phyloP scores from a whole-genome alignment of 2,888 invertebrate genomes.

The Arge pagana region DNA sequence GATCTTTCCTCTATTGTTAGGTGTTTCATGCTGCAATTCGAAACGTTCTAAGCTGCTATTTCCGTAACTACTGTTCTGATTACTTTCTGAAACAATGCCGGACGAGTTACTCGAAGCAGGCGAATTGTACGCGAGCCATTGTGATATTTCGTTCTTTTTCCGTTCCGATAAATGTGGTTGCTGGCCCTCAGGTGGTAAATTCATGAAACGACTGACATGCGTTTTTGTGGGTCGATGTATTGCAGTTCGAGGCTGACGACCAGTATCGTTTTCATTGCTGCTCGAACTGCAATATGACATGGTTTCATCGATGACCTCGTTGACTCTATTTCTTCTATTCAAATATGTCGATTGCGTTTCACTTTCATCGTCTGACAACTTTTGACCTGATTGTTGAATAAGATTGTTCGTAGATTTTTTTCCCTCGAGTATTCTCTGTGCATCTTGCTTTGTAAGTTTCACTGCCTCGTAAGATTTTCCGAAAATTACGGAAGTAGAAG shows the following conservation, averaged over 20 bases:
- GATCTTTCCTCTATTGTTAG: conserved; percentile 51
- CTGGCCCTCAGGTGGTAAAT: conserved; percentile 21
- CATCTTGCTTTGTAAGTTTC: conserved; percentile 29
- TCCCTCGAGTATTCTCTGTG: conserved; percentile 35
- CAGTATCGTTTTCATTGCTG: background rate
- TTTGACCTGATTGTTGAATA: conserved; percentile 30
- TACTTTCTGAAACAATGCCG: conserved; percentile 41
- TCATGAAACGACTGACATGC: conserved; percentile 31
- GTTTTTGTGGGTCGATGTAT: conserved; percentile 31
- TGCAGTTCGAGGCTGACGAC: conserved; percentile 32
- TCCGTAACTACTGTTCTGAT: conserved; percentile 46
- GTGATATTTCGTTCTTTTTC: conserved; percentile 47
- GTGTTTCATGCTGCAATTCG: conserved; percentile 52
- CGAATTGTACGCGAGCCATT: conserved; percentile 47
- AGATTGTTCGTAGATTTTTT: conserved; percentile 32
- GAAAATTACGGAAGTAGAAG: background rate
- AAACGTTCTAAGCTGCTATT: conserved; percentile 54
- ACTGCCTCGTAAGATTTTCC: background rate
- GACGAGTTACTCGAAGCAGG: conserved; percentile 39
- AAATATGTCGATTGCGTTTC: conserved; percentile 2
- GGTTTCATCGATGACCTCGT: conserved; percentile 6
- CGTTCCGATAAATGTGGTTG: conserved; percentile 38
- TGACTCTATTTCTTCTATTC: no score
- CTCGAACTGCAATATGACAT: background rate
- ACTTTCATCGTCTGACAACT: conserved; percentile 23